Base-by-base conservation (phyloP, 2,113 vertebrate genomes). In the Actenoides hombroni region DNA sequence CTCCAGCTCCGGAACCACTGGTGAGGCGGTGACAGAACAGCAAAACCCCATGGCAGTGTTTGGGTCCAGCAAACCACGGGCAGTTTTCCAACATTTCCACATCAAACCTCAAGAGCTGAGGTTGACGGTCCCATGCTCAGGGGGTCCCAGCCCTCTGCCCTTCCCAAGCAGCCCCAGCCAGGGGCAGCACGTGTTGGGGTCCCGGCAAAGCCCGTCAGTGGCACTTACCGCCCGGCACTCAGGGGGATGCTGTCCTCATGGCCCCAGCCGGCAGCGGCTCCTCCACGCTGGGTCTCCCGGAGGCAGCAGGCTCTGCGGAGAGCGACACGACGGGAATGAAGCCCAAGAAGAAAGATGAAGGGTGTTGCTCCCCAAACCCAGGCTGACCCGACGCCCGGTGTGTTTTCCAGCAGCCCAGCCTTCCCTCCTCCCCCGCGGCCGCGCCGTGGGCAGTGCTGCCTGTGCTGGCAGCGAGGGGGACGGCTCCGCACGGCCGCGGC, bases 231-330 rank as follows among this genome's bases (percentile, higher is more conserved):
- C 83, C 91, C 75, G 1, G 92, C 44, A 4, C 84, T 94, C 95
- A 95, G 85, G 67, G 84, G 49, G 90, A 94, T 87, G 82, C 87
- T 93, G 77, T 93, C 73, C 80, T 95, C 95, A 95, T 94, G 87
- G 86, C n/a, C 82, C 73, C 4, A 0, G 73, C 83, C 6, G 2
- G 15, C 26, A 13, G 49, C 13, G 2, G 80, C 91, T 83, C 78
- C 68, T 83, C 89, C 31, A 5, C 85, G 3, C 65, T 61, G 91
- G 24, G 40, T 73, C 33, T 92, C 91, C 69, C 7, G 0, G 70
- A 59, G 91, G 48, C 54, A 77, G 79, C 76, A 75, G 60, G 89
- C 15, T 96, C 96, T 96, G 16, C 13, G 39, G 29, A 61, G 57
- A 80, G 40, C 1, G 21, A 88, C 16, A 87, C 4, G 4, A 76